Conservation (phyloP, 2,113 vertebrate genomes). For the Pseudorasbora parva region DNA sequence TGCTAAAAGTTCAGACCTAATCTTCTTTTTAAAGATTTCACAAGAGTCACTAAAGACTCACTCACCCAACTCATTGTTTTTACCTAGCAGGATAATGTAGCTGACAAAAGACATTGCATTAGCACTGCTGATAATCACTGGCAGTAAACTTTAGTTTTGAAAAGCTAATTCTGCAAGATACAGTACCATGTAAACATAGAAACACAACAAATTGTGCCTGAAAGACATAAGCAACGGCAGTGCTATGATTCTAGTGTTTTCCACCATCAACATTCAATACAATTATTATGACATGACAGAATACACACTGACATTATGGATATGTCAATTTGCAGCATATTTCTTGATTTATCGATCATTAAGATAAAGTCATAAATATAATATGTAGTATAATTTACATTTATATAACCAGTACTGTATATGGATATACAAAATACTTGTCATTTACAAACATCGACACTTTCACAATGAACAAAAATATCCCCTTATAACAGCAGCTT, state of each 20-base stretch:
- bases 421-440: slow-evolving; percentile 44
- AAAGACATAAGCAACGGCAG: slow-evolving; percentile 27
- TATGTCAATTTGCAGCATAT: slow-evolving; percentile 40
- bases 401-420: slow-evolving; percentile 33
- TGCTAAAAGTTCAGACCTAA: slow-evolving; percentile 2
- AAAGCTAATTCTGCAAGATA: slow-evolving; percentile 17
- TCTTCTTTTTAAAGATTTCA: neutral
- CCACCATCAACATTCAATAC: slow-evolving; percentile 19
- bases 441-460: slow-evolving; percentile 42
- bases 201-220: neutral
- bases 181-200: slow-evolving; percentile 19
- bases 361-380: slow-evolving; percentile 46
- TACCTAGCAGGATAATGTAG: neutral
- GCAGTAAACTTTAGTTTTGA: slow-evolving; percentile 38
- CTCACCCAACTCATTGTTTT: neutral
- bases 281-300: slow-evolving; percentile 12
- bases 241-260: slow-evolving; percentile 25
- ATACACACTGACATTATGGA: slow-evolving; percentile 19
- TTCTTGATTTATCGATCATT: slow-evolving; percentile 28
- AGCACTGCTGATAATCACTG: slow-evolving; percentile 8
- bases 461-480: slow-evolving; percentile 39
- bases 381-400: slow-evolving; percentile 32
- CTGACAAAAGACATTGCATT: neutral
- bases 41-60: neutral
- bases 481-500: slow-evolving; percentile 38